A percentile compares a stretch with the other conserved stretches of the same genome.
phyloP scores from a whole-genome alignment of 2,797 vertebrate genomes.

The Acomys russatus region DNA sequence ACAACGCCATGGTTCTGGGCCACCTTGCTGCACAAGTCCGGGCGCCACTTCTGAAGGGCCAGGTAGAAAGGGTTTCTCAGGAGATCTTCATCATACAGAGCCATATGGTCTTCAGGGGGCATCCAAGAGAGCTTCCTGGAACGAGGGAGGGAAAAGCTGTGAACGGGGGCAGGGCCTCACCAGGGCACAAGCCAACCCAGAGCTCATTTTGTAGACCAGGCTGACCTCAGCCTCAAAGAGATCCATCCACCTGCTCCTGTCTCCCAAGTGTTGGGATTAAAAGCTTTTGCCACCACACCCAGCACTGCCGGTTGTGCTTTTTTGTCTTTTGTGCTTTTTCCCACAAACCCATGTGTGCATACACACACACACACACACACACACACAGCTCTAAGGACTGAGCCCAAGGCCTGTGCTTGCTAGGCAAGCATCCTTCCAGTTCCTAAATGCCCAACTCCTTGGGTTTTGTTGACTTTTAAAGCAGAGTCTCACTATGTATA shows the following conservation, averaged over 20 bases:
- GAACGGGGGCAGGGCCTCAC: neutral
- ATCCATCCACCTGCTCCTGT: neutral
- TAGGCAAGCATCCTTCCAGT: neutral
- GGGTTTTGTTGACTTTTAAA: neutral
- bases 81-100: slow-evolving; percentile 99
- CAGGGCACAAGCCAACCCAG: fast-evolving
- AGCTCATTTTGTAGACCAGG: neutral
- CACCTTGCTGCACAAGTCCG: slow-evolving; percentile 94
- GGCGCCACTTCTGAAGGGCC: slow-evolving; percentile 94
- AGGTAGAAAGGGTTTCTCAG: slow-evolving; percentile 97
- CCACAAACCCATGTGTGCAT: too few relatives aligned
- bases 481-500: neutral
- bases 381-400: neutral
- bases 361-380: neutral
- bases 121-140: slow-evolving; percentile 80
- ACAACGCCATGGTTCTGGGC: slow-evolving; percentile 95
- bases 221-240: neutral
- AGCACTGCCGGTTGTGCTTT: neutral
- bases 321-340: neutral
- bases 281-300: neutral
- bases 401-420: neutral
- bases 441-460: neutral
- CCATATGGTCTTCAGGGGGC: slow-evolving; percentile 93
- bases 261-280: neutral
- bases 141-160: slow-evolving; percentile 1